Base-by-base conservation (phyloP, 2,797 vertebrate species). In the Nasua narica region DNA sequence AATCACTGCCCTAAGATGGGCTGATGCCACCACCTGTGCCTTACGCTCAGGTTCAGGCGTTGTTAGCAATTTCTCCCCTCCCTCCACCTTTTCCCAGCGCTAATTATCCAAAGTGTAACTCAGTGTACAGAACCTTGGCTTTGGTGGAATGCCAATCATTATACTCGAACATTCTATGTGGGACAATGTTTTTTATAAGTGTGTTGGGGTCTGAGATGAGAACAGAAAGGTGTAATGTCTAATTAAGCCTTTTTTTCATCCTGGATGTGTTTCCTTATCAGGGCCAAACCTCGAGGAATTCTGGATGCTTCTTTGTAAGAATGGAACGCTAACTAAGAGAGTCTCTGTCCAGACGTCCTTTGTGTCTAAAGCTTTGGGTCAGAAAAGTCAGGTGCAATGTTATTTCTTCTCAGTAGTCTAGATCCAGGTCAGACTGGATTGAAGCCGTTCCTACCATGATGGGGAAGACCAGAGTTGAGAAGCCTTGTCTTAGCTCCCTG, bases 21-120 rank as follows among this genome's bases (percentile, higher is more conserved):
- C 12, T 9, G 29, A 21, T 10, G 46, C 76, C 8, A 11, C 65
- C 35, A 0, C 3, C 25, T 21, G 16, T 27, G 35, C 14, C 85
- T 65, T 32, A 2, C 0, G 2, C 9, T 37, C 46, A 7, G 32
- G 25, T 9, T 54, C 32, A 14, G 43, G 23, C 27, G 43, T 56
- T 4, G 4, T 12, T 19, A 35, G 5, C 29, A 18, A 29, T 25
- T 3, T 12, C 72, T 81, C 9, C 15, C 23, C 12, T 29, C 52
- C 7, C 8, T 19, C 40, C 23, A 16, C 54, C 23, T 9, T 32
- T 3, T 11, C 35, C n/a, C 10, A 0, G 3, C 10, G 19, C 10
- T 19, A 14, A 52, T 79, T 37, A 50, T 8, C 74, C 54, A 15
- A 0, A 48, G 25, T 12, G 16, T 60, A 32, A 16, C 16, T 60